Base-by-base conservation (phyloP, 2,888 invertebrate genomes). In the Tipula lateralis region DNA sequence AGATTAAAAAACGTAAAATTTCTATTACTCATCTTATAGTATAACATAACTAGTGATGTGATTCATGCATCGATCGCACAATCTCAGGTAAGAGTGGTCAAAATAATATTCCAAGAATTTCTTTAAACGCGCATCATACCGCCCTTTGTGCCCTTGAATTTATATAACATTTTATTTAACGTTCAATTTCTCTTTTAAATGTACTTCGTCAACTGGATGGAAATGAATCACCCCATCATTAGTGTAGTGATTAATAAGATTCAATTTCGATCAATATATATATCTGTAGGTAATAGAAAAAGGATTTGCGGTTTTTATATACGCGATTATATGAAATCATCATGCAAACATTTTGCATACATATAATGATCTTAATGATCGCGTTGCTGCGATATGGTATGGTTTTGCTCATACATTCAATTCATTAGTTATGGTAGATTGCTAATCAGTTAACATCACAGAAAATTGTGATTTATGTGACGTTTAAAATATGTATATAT, bases 51-150 rank as follows among this genome's bases (percentile, higher is more conserved):
- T 2, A 24, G 16, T 7, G 24, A 12, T 66, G 24, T 66, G 66
- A 66, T 24, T 66, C 66, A 66, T 66, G 24, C 24, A 2, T n/a
- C 24, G 9, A 44, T 44, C 13, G 66, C n/a, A 1, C 50, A 24
- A 66, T 7, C 66, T 66, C 66, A 66, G 66, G 66, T 24, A 66
- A 66, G 66, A 66, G 24, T 66, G 66, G 66, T 66, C 66, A 66
- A 66, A 19, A 66, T 66, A 66, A 66, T 24, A 66, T 66, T 66
- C 66, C 66, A 66, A 66, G 66, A 66, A 66, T 66, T 66, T 66
- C 66, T 66, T 66, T 24, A 66, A 66, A 2, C 66, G 19, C 66
- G n/a, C 66, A 66, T 9, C 66, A 66, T 24, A 66, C 66, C 66
- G 66, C 66, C 66, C 66, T 66, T 66, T 66, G 19, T 66, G 66